Conservation (phyloP, 2,888 invertebrate species). For the Mythimna impura region DNA sequence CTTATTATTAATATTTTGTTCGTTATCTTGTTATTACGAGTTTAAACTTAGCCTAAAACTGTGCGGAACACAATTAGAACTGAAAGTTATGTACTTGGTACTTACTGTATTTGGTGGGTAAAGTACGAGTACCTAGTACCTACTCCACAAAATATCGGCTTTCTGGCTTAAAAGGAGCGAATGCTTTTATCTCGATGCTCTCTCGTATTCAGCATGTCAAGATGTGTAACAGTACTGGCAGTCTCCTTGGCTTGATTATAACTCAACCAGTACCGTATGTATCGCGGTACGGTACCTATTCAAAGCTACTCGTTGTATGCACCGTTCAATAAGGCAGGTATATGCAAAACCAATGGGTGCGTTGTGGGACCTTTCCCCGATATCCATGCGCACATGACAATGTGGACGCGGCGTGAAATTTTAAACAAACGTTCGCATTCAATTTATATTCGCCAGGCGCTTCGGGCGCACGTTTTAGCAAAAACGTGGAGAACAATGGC, state of each 20-base stretch:
- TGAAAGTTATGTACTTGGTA: neutral
- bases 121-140: too few species aligned
- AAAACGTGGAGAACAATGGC: constrained; percentile 71
- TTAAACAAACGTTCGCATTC: constrained; percentile 78
- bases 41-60: constrained; percentile 24
- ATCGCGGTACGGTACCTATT: constrained; percentile 1
- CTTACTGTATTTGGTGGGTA: too few species aligned
- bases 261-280: neutral
- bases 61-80: constrained; percentile 16
- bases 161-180: neutral
- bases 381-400: constrained; percentile 71
- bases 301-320: constrained; percentile 29
- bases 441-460: constrained; percentile 80
- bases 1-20: constrained; percentile 70
- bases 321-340: constrained; percentile 41
- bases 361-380: constrained; percentile 63
- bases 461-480: constrained; percentile 72
- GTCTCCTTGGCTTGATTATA: neutral
- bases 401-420: constrained; percentile 75
- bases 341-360: constrained; percentile 52
- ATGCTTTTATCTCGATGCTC: neutral
- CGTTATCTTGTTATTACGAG: constrained; percentile 43
- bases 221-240: too few species aligned
- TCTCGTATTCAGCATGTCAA: neutral
- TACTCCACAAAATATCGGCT: neutral